Evolutionary conservation across 2,888 invertebrate species (phyloP).

Genomic region (Tinea semifulvella): DNA sequence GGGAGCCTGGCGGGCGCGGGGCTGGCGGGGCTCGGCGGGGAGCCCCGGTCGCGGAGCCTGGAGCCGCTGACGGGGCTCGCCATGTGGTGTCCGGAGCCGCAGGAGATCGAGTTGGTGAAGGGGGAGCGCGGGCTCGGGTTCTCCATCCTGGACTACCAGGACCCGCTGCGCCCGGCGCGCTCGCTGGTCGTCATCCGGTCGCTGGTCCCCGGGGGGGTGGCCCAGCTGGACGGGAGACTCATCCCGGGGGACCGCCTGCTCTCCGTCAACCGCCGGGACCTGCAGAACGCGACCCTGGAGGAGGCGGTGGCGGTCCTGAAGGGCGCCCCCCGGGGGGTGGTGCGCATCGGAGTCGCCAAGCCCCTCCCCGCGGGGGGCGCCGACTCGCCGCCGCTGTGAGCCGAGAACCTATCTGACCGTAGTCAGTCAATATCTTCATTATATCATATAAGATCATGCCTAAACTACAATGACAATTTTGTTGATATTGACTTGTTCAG

Average conservation of each 20-base stretch:
- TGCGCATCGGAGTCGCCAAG: constrained; percentile 95
- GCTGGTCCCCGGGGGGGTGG: constrained; percentile 97
- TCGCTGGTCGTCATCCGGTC: constrained; percentile 98
- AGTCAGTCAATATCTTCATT: too few species aligned
- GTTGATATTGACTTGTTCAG: too few species aligned
- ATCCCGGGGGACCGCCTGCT: constrained; percentile 96
- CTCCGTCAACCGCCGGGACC: constrained; percentile 91
- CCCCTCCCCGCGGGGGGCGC: constrained; percentile 82
- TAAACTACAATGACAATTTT: too few species aligned
- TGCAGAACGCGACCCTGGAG: constrained; percentile 96
- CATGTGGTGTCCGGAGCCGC: constrained; percentile 98
- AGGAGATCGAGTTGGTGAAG: constrained; percentile 95
- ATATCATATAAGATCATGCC: too few species aligned
- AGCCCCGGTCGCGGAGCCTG: constrained; percentile 81
- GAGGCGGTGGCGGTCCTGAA: constrained; percentile 97
- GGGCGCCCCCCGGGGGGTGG: constrained; percentile 93
- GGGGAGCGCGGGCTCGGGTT: constrained; percentile 98
- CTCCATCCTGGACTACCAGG: constrained; percentile 93
- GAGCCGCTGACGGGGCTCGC: constrained; percentile 98
- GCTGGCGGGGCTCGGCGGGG: constrained; percentile 35
- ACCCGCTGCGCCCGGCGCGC: constrained; percentile 95
- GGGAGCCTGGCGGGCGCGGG: constrained; percentile 79
- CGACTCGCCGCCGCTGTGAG: constrained; percentile 39
- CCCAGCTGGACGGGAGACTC: constrained; percentile 95
- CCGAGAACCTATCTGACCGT: too few species aligned